Evolutionary conservation across 53 echinoderm and acorn worm species (phyloP), one percentile per base, ranked within the genome.

Genomic region (Echinarachnius parma): DNA sequence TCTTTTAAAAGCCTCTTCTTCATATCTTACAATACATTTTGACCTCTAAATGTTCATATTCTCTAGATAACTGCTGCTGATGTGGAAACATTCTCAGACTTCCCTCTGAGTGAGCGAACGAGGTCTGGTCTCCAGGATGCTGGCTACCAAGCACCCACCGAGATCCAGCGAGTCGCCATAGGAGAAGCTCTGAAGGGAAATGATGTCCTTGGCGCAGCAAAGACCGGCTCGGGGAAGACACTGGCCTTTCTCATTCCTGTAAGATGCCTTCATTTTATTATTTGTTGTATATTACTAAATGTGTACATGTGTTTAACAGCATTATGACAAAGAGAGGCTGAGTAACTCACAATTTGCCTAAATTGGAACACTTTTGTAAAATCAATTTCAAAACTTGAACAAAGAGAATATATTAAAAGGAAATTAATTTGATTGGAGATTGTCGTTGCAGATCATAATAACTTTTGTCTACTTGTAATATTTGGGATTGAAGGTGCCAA

Each of bases 171-270:
- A 57, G 78, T 76, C 5, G 80, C 90, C 53, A 71, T 94, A n/a
- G 89, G 90, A 19, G 75, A 84, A 28, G 84, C 87, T 9, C 78
- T 94, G 14, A 82, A 94, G 31, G 87, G 84, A 14, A 55, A 78
- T 59, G 94, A 94, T 49, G 76, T 94, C 3, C 70, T 94, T 0
- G 94, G 90, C 14, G 94, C 94, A n/a, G 94, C 94, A 13, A 94
- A 94, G 53, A 94, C 94, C 24, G 94, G 94, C 11, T 94, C 94
- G 1, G 94, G 94, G 22, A 94, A 94, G 52, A 93, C 94, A 4
- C 54, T 94, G 47, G 90, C 94, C 4, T 94, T 94, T 61, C 82
- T 94, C 10, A 84, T 94, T 18, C 94, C 94, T 16, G 94, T 94
- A 78, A 87, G 94, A 78, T 25, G 21, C 4, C 16, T 4, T 27